phyloP scores from a whole-genome alignment of 1,140 invertebrate species.

The Zelostemma sp. region DNA sequence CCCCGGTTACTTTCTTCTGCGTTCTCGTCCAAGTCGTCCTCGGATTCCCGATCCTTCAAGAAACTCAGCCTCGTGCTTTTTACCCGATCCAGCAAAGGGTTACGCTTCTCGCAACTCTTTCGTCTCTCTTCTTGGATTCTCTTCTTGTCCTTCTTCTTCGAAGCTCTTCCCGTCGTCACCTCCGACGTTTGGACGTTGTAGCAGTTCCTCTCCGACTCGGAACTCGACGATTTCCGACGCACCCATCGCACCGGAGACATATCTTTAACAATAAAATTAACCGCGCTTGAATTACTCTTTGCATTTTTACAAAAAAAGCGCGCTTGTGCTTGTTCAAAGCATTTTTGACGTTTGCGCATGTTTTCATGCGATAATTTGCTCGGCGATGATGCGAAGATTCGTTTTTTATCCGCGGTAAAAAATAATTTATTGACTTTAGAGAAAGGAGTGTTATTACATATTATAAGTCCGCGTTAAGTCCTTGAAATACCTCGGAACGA shows the following conservation, averaged over 20 bases:
- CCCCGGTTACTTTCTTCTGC: slow-evolving; percentile 48
- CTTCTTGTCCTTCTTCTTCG: slow-evolving; percentile 65
- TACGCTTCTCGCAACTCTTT: slow-evolving; percentile 75
- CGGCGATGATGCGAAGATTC: not conserved
- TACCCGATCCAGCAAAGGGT: slow-evolving; percentile 78
- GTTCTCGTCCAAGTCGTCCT: slow-evolving; percentile 65
- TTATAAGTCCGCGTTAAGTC: not conserved
- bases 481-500: slow-evolving; percentile 2
- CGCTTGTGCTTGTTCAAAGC: not conserved
- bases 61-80: slow-evolving; percentile 80
- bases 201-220: slow-evolving; percentile 77
- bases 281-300: too few relatives aligned
- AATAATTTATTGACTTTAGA: not conserved
- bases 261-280: slow-evolving; percentile 72
- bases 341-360: not conserved
- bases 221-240: slow-evolving; percentile 75
- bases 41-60: slow-evolving; percentile 73
- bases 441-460: slow-evolving; percentile 12
- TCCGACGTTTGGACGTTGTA: slow-evolving; percentile 74
- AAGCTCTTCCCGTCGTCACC: slow-evolving; percentile 64
- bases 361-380: not conserved
- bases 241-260: slow-evolving; percentile 77
- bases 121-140: slow-evolving; percentile 67
- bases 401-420: not conserved
- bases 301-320: not conserved